Evolutionary conservation across 2,113 vertebrate genomes (phyloP).

Genomic region (Odocoileus hemionus): DNA sequence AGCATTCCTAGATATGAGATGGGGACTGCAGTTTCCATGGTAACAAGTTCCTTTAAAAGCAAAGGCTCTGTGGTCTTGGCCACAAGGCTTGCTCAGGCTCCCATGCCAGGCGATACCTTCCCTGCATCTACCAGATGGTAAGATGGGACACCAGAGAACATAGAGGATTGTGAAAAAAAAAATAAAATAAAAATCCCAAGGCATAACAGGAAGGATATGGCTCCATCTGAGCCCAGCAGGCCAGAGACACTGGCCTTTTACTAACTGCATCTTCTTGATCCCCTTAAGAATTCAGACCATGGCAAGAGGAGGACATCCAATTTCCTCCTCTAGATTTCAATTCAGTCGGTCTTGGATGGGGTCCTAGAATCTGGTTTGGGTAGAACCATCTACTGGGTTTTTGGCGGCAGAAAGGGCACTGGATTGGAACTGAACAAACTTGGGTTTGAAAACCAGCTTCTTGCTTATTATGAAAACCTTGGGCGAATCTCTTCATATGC

Average conservation of each 20-base stretch:
- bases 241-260: neutral
- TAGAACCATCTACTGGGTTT: neutral
- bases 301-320: neutral
- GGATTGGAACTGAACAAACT: neutral
- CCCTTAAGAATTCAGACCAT: neutral
- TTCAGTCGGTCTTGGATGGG: neutral
- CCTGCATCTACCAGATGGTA: neutral
- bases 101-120: accelerated
- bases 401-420: neutral
- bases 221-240: neutral
- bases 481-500: neutral
- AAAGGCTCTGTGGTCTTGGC: neutral
- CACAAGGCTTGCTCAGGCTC: neutral
- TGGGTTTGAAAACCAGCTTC: neutral
- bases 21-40: constrained; percentile 9
- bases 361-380: neutral
- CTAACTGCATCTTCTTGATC: neutral
- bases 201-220: neutral
- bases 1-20: neutral
- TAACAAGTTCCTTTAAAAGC: neutral
- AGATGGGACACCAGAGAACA: neutral
- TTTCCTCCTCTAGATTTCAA: neutral
- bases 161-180: neutral
- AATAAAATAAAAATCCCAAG: neutral
- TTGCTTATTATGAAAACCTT: neutral